Percentiles rank a stretch among this genome's conserved stretches.
These are phyloP conservation scores for Phalacrocorax aristotelis DNA, from an alignment of 2,113 vertebrate genomes.

Conservation along the genomic window DNA sequence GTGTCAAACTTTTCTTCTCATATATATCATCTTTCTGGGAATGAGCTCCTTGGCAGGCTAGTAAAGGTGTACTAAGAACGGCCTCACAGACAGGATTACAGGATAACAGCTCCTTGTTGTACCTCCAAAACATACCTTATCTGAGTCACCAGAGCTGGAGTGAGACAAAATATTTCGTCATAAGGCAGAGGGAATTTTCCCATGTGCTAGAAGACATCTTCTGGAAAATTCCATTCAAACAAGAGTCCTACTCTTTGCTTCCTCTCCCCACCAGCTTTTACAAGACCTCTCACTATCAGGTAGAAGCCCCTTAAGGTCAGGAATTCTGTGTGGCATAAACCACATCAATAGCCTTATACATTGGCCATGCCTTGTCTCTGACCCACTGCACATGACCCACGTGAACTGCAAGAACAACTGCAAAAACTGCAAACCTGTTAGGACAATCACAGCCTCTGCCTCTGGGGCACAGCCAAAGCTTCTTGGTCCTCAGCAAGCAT, in stretches of 20 bases:
- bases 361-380: neutral
- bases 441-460: neutral
- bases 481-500: neutral
- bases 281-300: neutral
- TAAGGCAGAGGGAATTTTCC: neutral
- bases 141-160: neutral
- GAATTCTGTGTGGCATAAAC: neutral
- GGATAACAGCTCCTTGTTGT: rapidly evolving
- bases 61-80: neutral
- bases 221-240: neutral
- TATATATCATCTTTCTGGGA: neutral
- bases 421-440: neutral
- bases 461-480: neutral
- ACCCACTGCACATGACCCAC: rapidly evolving
- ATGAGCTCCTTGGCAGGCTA: neutral
- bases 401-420: neutral
- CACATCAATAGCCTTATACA: neutral
- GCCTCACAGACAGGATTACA: neutral
- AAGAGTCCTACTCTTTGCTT: neutral
- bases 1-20: neutral
- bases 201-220: neutral
- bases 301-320: neutral
- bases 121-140: neutral
- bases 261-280: neutral
- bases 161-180: neutral